A percentile compares a stretch with the other conserved stretches of the same genome.
These are phyloP conservation scores for Oscarella lobularis DNA, from an alignment of 37 sponge, comb jelly and placozoan species.

Conservation along the genomic window DNA sequence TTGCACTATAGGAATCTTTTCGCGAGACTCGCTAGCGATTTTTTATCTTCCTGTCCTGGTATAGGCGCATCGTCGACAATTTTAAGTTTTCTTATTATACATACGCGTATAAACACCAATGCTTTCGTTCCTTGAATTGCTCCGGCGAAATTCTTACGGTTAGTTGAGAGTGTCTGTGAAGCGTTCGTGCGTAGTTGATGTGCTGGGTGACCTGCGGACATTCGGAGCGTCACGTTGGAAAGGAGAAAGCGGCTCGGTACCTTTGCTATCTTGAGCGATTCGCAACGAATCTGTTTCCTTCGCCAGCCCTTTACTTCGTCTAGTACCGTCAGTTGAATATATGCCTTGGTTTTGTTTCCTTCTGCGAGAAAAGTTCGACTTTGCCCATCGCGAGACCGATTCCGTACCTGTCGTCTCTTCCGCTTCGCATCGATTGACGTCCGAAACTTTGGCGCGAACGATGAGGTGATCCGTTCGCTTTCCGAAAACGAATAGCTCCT, in stretches of 20 bases:
- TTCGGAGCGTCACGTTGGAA: neutral
- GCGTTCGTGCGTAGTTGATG: constrained; percentile 72
- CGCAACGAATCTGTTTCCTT: neutral
- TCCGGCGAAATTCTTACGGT: no score
- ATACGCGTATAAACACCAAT: no score
- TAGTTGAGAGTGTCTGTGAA: no score
- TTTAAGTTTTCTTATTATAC: no score
- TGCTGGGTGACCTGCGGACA: constrained; percentile 44
- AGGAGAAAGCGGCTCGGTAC: neutral
- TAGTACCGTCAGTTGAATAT: constrained; percentile 2
- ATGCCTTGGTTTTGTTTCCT: neutral
- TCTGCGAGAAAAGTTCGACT: neutral
- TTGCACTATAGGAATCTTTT: no score
- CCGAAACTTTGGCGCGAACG: constrained; percentile 27
- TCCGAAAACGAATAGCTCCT: constrained; percentile 55
- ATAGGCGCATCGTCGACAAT: no score
- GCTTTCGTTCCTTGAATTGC: no score
- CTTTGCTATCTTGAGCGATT: constrained; percentile 1
- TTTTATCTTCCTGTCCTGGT: no score
- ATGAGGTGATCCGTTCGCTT: constrained; percentile 20
- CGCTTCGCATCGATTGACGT: constrained; percentile 22
- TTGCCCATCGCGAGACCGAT: no score
- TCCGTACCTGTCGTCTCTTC: constrained; percentile 35
- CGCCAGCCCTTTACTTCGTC: neutral
- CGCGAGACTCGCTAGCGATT: no score